These are phyloP conservation scores for Thamnaconus septentrionalis DNA, from an alignment of 2,113 vertebrate species.

Conservation along the genomic window DNA sequence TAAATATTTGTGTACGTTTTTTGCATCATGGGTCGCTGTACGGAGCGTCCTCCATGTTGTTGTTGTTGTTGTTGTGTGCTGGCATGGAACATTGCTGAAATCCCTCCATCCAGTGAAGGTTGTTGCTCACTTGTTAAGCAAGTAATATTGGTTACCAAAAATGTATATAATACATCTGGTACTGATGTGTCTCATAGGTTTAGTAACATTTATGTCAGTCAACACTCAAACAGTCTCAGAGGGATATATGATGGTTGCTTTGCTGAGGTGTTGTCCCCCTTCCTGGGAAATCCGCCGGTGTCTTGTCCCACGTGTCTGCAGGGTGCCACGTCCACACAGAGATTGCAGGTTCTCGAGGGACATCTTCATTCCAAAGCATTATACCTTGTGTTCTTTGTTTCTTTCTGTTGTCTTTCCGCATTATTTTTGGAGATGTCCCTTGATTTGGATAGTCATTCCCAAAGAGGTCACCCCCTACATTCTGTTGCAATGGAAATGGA, in stretches of 20 bases:
- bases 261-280: slow-evolving; percentile 60
- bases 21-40: slow-evolving; percentile 84
- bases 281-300: slow-evolving; percentile 59
- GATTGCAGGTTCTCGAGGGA: slow-evolving; percentile 70
- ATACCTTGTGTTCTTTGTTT: slow-evolving; percentile 30
- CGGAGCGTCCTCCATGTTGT: slow-evolving; percentile 59
- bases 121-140: slow-evolving; percentile 76
- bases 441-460: slow-evolving; percentile 71
- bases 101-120: slow-evolving; percentile 71
- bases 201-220: slow-evolving; percentile 71
- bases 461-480: slow-evolving; percentile 73
- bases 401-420: neutral
- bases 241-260: slow-evolving; percentile 69
- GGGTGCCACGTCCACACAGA: slow-evolving; percentile 69
- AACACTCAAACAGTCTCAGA: slow-evolving; percentile 72
- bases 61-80: slow-evolving; percentile 61
- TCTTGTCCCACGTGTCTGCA: slow-evolving; percentile 70
- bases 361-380: slow-evolving; percentile 82
- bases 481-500: slow-evolving; percentile 67
- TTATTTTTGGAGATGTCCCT: slow-evolving; percentile 71
- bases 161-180: slow-evolving; percentile 82
- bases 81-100: slow-evolving; percentile 68
- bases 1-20: slow-evolving; percentile 90
- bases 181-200: slow-evolving; percentile 74
- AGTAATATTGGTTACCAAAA: slow-evolving; percentile 82